Evolutionary conservation across 2,113 vertebrate species (phyloP).

Genomic region (Otolemur garnettii): DNA sequence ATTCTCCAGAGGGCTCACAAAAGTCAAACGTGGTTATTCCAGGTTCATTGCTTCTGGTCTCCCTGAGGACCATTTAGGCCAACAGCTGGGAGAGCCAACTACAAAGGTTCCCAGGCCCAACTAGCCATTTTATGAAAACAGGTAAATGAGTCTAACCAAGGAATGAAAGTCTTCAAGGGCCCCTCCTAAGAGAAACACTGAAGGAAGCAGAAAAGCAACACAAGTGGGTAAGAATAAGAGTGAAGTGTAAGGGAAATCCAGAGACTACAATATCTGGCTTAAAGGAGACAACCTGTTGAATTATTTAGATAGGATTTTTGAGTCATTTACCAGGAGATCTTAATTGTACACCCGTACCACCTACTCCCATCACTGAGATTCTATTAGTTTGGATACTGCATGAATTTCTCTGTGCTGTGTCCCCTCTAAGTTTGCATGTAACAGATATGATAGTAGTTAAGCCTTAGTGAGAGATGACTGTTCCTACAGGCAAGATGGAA

Average conservation of each 20-base stretch:
- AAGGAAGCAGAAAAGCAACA: neutral
- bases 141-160: constrained; percentile 80
- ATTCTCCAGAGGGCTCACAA: constrained; percentile 85
- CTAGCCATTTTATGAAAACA: constrained; percentile 73
- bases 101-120: constrained; percentile 82
- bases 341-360: neutral
- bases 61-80: constrained; percentile 87
- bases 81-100: constrained; percentile 85
- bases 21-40: constrained; percentile 89
- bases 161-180: constrained; percentile 67
- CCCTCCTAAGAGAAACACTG: constrained; percentile 41
- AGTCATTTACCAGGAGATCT: constrained; percentile 19
- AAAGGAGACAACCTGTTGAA: neutral
- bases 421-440: neutral
- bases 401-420: neutral
- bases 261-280: neutral
- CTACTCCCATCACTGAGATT: neutral
- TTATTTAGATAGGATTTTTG: neutral
- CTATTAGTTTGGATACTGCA: neutral
- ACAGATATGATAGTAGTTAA: neutral
- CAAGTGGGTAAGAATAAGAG: neutral
- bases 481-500: neutral
- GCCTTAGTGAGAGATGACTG: neutral
- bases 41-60: constrained; percentile 88
- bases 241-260: constrained; percentile 50